Base-by-base conservation (phyloP, 2,888 invertebrate genomes). In the Alcis repandata region DNA sequence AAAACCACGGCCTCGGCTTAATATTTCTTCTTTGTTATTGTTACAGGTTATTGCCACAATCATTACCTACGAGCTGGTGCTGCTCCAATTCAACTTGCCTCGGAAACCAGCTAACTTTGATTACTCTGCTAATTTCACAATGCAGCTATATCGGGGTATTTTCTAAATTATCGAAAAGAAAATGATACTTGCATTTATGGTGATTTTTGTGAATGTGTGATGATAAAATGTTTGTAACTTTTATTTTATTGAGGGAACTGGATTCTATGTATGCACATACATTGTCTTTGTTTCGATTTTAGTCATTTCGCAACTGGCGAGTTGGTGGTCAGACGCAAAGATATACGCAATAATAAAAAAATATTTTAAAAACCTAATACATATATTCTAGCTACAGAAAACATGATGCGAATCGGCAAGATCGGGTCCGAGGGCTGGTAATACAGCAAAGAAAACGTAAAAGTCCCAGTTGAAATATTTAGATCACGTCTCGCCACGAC, bases 41-140 rank as follows among this genome's bases (percentile, higher is more conserved):
- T 83, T 82, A 27, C 78, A 85, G 85, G 76, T 83, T 0, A 59
- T 80, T 11, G 79, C 79, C 0, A 79, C 79, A 0, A 78, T 84
- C 49, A 75, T 85, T 7, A 84, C 83, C 0, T 84, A 84, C 40
- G 84, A 84, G 54, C 57, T 85, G 20, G 80, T 84, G 0, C 63
- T 85, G n/a, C 57, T 85, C 0, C 83, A 85, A 59, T 77, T 83
- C 33, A 76, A 59, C 15, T 38, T 45, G 11, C 13, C 43, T 10
- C 9, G 7, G 13, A 62, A 22, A 27, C 9, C 33, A 17, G 8
- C 27, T 7, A 40, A 19, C 15, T 1, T 45, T 32, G 17, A 15
- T 22, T 41, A 15, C 4, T 10, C 10, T 15, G 6, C 15, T 15
- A 53, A 53, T 22, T 15, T 15, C 0, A 51, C 51, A 13, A 36